Conservation (phyloP, 2,113 vertebrate genomes). For the Oreochromis spilurus region DNA sequence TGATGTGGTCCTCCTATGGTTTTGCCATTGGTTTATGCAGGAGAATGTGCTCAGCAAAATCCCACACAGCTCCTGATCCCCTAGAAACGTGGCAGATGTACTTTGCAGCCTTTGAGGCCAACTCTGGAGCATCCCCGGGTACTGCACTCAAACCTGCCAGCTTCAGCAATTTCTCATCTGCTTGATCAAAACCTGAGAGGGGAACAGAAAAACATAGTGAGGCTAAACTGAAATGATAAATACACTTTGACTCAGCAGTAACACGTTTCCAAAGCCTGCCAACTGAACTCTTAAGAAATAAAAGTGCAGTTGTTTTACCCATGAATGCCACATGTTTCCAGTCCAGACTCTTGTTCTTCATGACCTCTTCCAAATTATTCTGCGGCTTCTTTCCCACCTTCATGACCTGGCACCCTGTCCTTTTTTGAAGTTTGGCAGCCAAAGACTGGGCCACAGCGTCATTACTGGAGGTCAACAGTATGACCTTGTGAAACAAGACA, state of each 20-base stretch:
- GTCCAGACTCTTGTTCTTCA: conserved; percentile 67
- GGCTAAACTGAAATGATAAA: not conserved
- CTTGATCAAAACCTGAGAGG: conserved; percentile 77
- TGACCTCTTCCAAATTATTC: conserved; percentile 56
- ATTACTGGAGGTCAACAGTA: conserved; percentile 74
- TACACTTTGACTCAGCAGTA: no score
- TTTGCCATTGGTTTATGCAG: conserved; percentile 75
- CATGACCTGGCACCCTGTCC: conserved; percentile 69
- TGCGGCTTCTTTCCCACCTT: conserved; percentile 66
- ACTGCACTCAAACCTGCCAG: conserved; percentile 80
- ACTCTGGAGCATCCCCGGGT: conserved; percentile 72
- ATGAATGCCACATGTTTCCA: conserved; percentile 90
- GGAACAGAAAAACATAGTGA: not conserved
- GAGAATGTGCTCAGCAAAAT: conserved; percentile 86
- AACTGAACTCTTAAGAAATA: rapidly evolving
- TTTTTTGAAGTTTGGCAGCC: conserved; percentile 65
- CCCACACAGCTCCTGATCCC: conserved; percentile 79
- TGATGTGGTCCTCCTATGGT: conserved; percentile 24
- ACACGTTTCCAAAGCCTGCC: no score
- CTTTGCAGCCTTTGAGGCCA: conserved; percentile 75
- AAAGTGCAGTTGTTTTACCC: conserved; percentile 65
- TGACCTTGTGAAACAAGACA: conserved; percentile 67
- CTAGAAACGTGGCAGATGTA: conserved; percentile 77
- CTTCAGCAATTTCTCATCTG: conserved; percentile 81
- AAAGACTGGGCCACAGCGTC: conserved; percentile 58